Conservation (phyloP, 2,113 vertebrate genomes). For the Pluvialis apricaria region DNA sequence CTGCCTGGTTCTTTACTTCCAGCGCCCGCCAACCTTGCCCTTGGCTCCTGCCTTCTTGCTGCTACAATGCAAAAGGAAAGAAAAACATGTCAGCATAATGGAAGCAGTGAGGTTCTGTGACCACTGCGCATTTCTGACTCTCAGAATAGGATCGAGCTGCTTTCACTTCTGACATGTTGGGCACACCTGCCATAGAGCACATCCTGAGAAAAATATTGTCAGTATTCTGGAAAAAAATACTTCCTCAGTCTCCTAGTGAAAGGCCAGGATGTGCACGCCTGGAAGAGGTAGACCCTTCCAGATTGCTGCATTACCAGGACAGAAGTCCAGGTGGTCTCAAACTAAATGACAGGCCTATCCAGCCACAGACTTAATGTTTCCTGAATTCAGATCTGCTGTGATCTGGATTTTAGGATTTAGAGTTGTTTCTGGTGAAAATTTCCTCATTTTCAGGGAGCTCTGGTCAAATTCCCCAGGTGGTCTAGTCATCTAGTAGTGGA, state of each 20-base stretch:
- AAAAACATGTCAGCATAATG: neutral
- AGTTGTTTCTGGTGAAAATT: neutral
- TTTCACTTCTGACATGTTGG: neutral
- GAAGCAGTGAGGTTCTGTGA: neutral
- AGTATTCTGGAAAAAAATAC: neutral
- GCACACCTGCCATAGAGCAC: neutral
- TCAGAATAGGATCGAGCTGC: neutral
- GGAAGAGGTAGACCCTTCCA: neutral
- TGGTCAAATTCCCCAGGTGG: neutral
- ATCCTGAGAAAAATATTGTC: neutral
- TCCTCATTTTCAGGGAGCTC: neutral
- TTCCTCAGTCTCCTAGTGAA: neutral
- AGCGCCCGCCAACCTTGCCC: constrained; percentile 87
- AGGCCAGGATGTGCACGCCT: neutral
- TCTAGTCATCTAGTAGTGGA: neutral
- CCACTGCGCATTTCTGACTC: neutral
- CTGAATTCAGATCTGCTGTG: neutral
- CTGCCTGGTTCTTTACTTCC: constrained; percentile 81
- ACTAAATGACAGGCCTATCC: neutral
- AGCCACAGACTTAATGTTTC: neutral
- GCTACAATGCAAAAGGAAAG: constrained; percentile 70
- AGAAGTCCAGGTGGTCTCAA: neutral
- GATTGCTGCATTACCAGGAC: neutral
- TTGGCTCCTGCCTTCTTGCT: constrained; percentile 94
- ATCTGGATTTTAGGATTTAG: neutral